Percentiles rank a stretch among this genome's conserved stretches.
Conservation (phyloP, 2,113 vertebrate species). For the Odocoileus virginianus region DNA sequence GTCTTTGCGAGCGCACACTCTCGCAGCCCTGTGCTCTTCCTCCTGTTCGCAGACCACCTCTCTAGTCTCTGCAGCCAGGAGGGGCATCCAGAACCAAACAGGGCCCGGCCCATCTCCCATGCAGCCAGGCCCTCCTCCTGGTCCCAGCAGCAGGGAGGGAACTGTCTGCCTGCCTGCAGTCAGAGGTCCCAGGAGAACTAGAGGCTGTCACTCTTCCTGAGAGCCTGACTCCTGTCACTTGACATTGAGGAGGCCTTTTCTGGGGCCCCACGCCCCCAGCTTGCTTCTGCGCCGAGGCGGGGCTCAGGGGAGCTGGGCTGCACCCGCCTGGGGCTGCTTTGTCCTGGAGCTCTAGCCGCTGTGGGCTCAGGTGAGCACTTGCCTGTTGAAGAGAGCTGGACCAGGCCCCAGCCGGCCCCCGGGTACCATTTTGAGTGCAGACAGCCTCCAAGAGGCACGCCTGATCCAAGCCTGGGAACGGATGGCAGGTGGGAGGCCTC, state of each 20-base stretch:
- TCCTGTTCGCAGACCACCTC: accelerated
- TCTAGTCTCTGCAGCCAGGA: not conserved
- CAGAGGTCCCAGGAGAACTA: not conserved
- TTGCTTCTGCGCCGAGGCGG: accelerated
- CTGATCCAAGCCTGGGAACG: not conserved
- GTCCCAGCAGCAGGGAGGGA: not conserved
- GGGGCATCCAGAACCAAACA: no score
- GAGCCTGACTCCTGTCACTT: not conserved
- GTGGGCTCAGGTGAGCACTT: not conserved
- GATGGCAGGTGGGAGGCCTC: not conserved
- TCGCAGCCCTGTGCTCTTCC: accelerated
- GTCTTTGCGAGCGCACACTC: accelerated
- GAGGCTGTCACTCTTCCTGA: not conserved
- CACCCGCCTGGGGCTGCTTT: no score
- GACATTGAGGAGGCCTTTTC: not conserved
- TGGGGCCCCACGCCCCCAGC: not conserved
- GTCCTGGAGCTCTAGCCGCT: not conserved
- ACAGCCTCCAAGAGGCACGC: not conserved
- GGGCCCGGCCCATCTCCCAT: accelerated
- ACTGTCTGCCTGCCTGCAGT: not conserved
- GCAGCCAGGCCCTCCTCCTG: not conserved
- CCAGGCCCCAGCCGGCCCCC: not conserved
- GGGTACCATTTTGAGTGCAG: not conserved
- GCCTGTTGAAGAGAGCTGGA: not conserved
- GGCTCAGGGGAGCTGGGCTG: not conserved